phyloP scores from a whole-genome alignment of 1,140 invertebrate genomes.

The Littorina saxatilis region DNA sequence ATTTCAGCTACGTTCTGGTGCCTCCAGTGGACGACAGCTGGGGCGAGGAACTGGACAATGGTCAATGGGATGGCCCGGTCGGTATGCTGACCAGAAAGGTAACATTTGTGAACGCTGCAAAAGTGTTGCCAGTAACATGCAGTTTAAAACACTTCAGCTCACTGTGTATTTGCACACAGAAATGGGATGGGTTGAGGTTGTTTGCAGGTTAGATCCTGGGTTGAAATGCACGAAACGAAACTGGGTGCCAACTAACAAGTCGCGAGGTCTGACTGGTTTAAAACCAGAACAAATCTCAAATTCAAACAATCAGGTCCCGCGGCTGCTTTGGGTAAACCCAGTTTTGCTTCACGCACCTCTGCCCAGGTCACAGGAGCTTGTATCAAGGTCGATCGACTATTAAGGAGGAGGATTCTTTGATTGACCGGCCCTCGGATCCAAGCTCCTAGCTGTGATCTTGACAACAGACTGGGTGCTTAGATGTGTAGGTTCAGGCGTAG shows the following conservation, averaged over 20 bases:
- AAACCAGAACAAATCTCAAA: background rate
- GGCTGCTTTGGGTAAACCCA: too few relatives aligned
- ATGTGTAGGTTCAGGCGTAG: background rate
- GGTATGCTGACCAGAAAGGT: slow-evolving; percentile 2
- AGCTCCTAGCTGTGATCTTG: background rate
- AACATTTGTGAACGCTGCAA: too few relatives aligned
- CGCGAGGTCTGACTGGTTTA: background rate
- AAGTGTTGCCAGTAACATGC: too few relatives aligned
- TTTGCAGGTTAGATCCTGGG: background rate
- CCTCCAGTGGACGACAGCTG: background rate
- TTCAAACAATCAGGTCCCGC: too few relatives aligned
- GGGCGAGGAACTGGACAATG: background rate
- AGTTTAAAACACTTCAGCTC: too few relatives aligned
- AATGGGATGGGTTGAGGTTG: background rate
- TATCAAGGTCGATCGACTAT: background rate
- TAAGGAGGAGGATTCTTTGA: background rate
- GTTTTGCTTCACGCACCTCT: too few relatives aligned
- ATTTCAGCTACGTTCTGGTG: background rate
- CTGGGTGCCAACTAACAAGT: background rate
- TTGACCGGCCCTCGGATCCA: background rate
- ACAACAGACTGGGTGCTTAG: background rate
- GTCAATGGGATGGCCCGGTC: background rate
- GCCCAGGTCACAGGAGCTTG: too few relatives aligned
- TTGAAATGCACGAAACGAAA: too few relatives aligned
- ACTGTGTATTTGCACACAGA: background rate